Conservation (phyloP, 2,113 vertebrate genomes). For the Ciconia stormi region DNA sequence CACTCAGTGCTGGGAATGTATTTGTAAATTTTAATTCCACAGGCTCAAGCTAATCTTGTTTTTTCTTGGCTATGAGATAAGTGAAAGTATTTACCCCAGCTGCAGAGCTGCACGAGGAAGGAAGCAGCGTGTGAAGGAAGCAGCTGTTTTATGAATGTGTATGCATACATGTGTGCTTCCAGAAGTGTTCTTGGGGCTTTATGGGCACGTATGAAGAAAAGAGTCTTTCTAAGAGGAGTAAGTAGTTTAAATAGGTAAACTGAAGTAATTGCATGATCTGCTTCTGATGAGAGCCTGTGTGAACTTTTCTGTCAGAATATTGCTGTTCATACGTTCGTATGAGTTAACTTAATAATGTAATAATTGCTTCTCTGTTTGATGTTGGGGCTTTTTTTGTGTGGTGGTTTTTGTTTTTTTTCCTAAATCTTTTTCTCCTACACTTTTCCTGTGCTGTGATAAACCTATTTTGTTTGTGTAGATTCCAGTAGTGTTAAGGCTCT, state of each 20-base stretch:
- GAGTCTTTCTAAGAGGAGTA: background rate
- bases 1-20: background rate
- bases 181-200: background rate
- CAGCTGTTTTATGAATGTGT: fast-evolving
- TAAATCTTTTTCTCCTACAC: fast-evolving
- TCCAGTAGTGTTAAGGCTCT: background rate
- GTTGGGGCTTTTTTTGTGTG: background rate
- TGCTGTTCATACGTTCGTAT: background rate
- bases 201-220: fast-evolving
- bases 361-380: background rate
- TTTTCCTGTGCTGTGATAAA: background rate
- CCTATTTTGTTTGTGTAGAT: background rate
- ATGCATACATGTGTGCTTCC: fast-evolving
- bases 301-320: background rate
- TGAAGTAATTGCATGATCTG: background rate
- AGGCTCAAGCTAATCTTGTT: background rate
- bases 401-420: background rate
- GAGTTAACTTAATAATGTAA: background rate
- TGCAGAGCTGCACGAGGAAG: background rate
- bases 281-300: background rate
- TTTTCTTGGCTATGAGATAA: background rate
- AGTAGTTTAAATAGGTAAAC: background rate
- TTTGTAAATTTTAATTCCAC: background rate
- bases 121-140: background rate
- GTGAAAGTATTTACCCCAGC: background rate